These are phyloP conservation scores for Vireo griseus DNA, from an alignment of 2,797 vertebrate species.

Conservation along the genomic window DNA sequence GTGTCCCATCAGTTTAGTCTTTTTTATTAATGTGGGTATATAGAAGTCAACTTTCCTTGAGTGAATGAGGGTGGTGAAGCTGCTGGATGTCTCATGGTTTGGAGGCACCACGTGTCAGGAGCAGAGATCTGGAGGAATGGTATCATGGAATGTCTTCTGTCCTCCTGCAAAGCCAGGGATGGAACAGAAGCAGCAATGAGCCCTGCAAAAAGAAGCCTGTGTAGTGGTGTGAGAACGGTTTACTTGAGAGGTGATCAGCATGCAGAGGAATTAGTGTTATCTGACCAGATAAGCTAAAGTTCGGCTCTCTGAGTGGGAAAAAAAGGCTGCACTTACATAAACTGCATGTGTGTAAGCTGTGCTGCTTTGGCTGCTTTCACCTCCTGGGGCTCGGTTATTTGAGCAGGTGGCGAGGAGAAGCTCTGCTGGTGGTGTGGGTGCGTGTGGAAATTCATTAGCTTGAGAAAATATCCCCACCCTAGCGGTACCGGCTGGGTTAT, in stretches of 20 bases:
- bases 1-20: background rate
- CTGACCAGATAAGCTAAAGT: background rate
- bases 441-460: background rate
- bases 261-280: background rate
- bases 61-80: background rate
- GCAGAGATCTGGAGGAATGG: background rate
- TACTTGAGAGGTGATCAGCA: background rate
- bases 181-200: background rate
- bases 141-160: background rate
- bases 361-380: background rate
- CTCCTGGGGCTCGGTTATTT: background rate
- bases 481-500: accelerated
- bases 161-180: background rate
- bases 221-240: background rate
- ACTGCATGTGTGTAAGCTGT: background rate
- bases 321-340: background rate
- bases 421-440: background rate
- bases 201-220: background rate
- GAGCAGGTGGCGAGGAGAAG: background rate
- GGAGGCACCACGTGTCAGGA: background rate
- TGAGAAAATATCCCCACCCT: background rate
- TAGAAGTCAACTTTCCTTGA: background rate
- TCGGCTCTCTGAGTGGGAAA: background rate
- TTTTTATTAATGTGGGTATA: background rate
- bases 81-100: background rate